phyloP scores from a whole-genome alignment of 1,140 invertebrate species.

The Adelges cooleyi region DNA sequence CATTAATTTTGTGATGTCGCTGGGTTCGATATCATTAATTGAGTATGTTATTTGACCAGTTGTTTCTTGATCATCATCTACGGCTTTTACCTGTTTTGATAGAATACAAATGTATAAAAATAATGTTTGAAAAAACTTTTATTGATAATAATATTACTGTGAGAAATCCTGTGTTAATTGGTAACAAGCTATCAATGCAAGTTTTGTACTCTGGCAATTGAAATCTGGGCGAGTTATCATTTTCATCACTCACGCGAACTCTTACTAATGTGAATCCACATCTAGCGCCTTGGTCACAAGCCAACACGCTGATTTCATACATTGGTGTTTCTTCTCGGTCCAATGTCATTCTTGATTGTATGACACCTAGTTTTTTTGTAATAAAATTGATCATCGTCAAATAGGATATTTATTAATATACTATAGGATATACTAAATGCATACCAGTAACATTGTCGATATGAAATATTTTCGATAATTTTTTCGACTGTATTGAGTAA shows the following conservation, averaged over 20 bases:
- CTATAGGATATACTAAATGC: not conserved
- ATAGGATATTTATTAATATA: no score
- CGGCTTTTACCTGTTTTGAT: conserved; percentile 27
- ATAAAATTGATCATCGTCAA: no score
- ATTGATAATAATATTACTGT: conserved; percentile 44
- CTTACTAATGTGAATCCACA: conserved; percentile 65
- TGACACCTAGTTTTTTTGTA: conserved; percentile 55
- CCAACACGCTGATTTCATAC: conserved; percentile 70
- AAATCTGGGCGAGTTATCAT: conserved; percentile 79
- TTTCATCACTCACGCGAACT: conserved; percentile 68
- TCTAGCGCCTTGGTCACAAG: conserved; percentile 72
- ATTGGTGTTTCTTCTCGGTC: conserved; percentile 64
- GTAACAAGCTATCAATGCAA: conserved; percentile 52
- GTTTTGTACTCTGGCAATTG: conserved; percentile 65
- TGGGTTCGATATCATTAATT: conserved; percentile 52
- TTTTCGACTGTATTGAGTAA: conserved; percentile 70
- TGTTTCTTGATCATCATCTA: conserved; percentile 29
- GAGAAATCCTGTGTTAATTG: conserved; percentile 51
- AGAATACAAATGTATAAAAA: not conserved
- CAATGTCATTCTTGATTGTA: conserved; percentile 59
- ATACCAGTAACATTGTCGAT: conserved; percentile 58
- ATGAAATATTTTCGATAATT: conserved; percentile 61
- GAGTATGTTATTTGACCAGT: conserved; percentile 50
- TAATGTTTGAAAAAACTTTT: not conserved
- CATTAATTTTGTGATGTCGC: conserved; percentile 49